Percentiles rank a stretch among this genome's conserved stretches.
Conservation (phyloP, 2,888 invertebrate genomes). For the Cephus nigrinus region DNA sequence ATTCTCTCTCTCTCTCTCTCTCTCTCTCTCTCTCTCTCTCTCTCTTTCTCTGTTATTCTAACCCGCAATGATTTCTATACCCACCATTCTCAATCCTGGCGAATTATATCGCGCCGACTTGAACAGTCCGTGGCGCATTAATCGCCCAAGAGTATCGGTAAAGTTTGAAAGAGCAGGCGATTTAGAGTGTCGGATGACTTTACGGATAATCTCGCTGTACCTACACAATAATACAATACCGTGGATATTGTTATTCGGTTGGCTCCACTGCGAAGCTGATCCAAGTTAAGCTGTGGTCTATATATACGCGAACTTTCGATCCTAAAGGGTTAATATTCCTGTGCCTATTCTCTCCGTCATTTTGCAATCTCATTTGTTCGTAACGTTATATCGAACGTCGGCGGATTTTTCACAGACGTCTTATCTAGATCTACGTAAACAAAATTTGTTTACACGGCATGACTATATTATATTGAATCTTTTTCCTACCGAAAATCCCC, state of each 20-base stretch:
- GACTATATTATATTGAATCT: background rate
- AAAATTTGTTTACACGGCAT: too few species aligned
- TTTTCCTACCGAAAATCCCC: background rate
- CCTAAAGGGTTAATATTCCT: background rate
- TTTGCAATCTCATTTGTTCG: background rate
- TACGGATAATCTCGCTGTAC: background rate
- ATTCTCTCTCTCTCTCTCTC: too few species aligned
- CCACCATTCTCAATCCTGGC: background rate
- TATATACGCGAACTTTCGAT: conserved; percentile 31
- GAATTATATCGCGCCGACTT: background rate
- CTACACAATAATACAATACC: conserved; percentile 1
- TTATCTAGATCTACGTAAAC: too few species aligned
- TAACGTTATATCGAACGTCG: background rate
- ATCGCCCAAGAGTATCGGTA: background rate
- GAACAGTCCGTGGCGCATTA: background rate
- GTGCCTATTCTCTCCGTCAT: background rate
- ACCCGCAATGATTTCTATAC: background rate
- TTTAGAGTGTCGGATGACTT: background rate
- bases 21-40: too few species aligned
- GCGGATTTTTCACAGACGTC: too few species aligned
- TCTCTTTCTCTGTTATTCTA: background rate
- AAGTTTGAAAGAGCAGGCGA: background rate
- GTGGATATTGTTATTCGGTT: conserved; percentile 46
- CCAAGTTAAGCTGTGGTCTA: conserved; percentile 43
- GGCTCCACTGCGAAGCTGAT: conserved; percentile 39